Base-by-base conservation (phyloP, 1,140 invertebrate genomes). In the Euwallacea fornicatus region DNA sequence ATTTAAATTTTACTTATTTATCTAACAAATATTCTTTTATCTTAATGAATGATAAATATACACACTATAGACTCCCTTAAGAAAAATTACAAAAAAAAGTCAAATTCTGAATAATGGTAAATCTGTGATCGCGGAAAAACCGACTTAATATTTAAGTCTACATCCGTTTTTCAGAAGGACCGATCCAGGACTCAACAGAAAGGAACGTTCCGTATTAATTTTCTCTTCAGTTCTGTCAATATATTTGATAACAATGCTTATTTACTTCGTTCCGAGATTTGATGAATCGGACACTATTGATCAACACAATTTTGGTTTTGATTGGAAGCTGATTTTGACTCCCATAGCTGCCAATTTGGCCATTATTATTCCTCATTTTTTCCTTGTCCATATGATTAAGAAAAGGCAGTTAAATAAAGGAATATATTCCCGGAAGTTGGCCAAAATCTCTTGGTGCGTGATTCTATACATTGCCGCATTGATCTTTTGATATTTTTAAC, bases 171-270 rank as follows among this genome's bases (percentile, higher is more conserved):
- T 44, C 42, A 61, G 59, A 7, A 13, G 10, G 8, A 58, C 61
- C 13, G 73, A 76, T 60, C n/a, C 13, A 0, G n/a, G 47, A 21
- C 33, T 76, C 13, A 66, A 55, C 7, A 65, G 43, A 47, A 65
- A 67, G 9, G 65, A 75, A 56, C 53, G 76, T 71, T 8, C 69
- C 8, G 61, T 53, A 11, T 61, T 76, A 13, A 65, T 76, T 16
- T 69, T 76, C 42, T 75, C 71, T 7, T 67, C 50, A 44, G 44
- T 77, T 11, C 16, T 75, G 42, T 62, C 62, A 0, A 75, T 65
- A 6, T 75, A 69, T 66, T 43, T 65, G 4, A 33, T 73, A 15
- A 62, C 50, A n/a, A 61, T 77, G 43, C 60, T 71, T 11, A 42
- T 76, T 11, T 75, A 74, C 56, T 41, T 44, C 33, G 41, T 59